Conservation (phyloP, 2,888 invertebrate genomes). For the Belgica antarctica region DNA sequence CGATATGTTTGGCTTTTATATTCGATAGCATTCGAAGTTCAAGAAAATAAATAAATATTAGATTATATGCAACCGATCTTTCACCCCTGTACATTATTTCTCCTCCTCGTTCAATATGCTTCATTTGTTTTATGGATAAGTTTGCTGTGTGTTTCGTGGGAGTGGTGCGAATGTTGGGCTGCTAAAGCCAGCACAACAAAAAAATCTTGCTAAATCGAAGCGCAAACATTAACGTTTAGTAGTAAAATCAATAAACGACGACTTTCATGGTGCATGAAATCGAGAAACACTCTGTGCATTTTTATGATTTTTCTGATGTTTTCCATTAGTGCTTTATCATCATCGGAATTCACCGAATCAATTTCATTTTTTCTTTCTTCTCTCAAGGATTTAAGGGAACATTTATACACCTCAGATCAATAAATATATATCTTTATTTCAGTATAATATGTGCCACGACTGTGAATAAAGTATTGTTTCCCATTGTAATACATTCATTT, state of each 20-base stretch:
- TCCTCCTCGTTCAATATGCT: constrained; percentile 20
- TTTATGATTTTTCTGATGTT: constrained; percentile 31
- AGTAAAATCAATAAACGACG: constrained; percentile 17
- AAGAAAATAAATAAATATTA: constrained; percentile 44
- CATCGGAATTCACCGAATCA: background rate
- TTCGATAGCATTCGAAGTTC: constrained; percentile 40
- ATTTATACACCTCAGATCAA: constrained; percentile 28
- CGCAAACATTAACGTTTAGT: constrained; percentile 41
- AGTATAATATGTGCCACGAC: constrained; percentile 17
- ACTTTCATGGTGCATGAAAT: constrained; percentile 41
- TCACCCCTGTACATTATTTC: background rate
- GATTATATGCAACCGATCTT: constrained; percentile 43
- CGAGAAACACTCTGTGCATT: constrained; percentile 41
- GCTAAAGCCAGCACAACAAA: background rate
- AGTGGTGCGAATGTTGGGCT: background rate
- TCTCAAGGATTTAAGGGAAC: background rate
- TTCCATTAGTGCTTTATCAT: constrained; percentile 13
- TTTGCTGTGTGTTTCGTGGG: constrained; percentile 4
- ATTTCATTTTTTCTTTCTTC: background rate
- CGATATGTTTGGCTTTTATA: constrained; percentile 18
- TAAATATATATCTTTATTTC: constrained; percentile 43
- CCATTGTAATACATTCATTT: constrained; percentile 32
- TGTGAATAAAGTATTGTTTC: constrained; percentile 40
- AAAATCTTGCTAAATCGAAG: background rate
- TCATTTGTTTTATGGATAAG: constrained; percentile 41